Percentiles rank a stretch among this genome's conserved stretches.
Conservation (phyloP, 2,888 invertebrate genomes). For the Gryllus longicercus region DNA sequence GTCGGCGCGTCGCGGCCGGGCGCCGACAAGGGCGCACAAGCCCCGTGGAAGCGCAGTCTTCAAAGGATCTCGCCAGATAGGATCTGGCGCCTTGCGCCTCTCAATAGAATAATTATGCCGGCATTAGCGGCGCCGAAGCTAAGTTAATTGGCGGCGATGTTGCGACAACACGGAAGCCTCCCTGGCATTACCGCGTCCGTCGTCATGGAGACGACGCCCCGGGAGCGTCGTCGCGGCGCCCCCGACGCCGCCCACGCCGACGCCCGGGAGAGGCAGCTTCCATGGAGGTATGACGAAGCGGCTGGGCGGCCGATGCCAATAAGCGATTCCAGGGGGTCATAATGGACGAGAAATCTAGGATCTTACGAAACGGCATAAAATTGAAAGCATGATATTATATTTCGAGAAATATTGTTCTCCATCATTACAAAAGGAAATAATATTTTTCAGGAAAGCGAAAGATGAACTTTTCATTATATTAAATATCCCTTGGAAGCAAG, state of each 20-base stretch:
- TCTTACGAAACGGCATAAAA: no score
- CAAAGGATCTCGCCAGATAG: not conserved
- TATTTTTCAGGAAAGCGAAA: no score
- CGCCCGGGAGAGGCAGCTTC: not conserved
- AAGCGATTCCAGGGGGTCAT: no score
- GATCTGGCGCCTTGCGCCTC: not conserved
- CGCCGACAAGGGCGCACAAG: not conserved
- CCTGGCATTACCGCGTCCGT: not conserved
- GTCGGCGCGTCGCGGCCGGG: not conserved
- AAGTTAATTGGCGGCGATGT: slow-evolving; percentile 17
- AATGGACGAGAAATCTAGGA: no score
- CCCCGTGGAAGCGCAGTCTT: not conserved
- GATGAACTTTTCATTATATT: no score
- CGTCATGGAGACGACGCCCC: not conserved
- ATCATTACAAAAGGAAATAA: no score
- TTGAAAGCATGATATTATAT: no score
- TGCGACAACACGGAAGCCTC: slow-evolving; percentile 6
- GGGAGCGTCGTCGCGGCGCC: no score
- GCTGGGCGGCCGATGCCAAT: no score
- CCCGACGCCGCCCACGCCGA: not conserved
- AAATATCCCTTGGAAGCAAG: no score
- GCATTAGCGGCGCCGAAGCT: slow-evolving; percentile 6
- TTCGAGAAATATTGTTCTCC: no score
- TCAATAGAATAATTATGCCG: slow-evolving; percentile 17
- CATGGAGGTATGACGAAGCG: no score